These are phyloP conservation scores for Candoia aspera DNA, from an alignment of 2,113 vertebrate species.

Conservation along the genomic window DNA sequence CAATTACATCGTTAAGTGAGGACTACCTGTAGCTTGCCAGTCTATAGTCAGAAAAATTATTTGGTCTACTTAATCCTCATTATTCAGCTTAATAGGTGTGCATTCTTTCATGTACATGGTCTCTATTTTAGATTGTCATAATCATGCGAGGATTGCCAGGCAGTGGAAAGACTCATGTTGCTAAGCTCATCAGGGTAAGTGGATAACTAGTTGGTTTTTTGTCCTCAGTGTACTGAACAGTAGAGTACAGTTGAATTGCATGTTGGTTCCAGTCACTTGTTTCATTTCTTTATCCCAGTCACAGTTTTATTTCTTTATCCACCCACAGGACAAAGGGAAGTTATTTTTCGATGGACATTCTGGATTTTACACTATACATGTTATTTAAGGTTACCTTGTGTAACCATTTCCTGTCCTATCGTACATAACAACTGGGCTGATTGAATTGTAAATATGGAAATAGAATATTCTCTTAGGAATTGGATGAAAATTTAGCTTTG, in stretches of 20 bases:
- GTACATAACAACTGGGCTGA: background rate
- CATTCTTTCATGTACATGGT: background rate
- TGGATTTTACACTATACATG: background rate
- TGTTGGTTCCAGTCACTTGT: background rate
- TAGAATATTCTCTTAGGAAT: background rate
- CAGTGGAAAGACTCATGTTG: slow-evolving; percentile 98
- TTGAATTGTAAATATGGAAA: background rate
- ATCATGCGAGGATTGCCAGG: slow-evolving; percentile 98
- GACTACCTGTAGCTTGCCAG: background rate
- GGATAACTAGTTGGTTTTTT: background rate
- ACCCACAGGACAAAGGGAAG: background rate
- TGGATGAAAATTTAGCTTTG: background rate
- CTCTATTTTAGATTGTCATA: slow-evolving; percentile 90
- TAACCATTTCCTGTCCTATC: background rate
- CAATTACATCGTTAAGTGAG: background rate
- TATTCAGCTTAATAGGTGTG: background rate
- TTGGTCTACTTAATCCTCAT: background rate
- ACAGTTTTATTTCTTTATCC: background rate
- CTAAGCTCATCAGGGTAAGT: slow-evolving; percentile 95
- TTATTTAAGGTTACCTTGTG: slow-evolving; percentile 13
- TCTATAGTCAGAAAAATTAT: background rate
- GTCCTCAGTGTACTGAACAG: background rate
- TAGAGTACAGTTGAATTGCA: background rate
- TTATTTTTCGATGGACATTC: background rate
- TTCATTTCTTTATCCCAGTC: background rate